These are phyloP conservation scores for Tuta absoluta DNA, from an alignment of 2,888 invertebrate species.

Conservation along the genomic window DNA sequence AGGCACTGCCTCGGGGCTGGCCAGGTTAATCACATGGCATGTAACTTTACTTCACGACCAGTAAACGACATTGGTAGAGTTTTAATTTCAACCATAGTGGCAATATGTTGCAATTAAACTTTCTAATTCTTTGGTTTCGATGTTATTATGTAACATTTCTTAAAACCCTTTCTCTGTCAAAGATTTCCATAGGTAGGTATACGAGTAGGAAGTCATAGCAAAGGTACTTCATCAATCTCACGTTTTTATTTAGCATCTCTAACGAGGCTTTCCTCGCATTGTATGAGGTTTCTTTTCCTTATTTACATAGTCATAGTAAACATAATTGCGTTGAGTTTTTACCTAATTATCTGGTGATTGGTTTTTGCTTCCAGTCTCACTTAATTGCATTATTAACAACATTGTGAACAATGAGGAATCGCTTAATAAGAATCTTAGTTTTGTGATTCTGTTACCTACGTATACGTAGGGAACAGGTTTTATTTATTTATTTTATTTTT, in stretches of 20 bases:
- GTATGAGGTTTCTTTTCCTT: background rate
- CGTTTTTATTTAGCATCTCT: background rate
- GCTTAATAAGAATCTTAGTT: too few species aligned
- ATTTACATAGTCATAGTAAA: slow-evolving; percentile 3
- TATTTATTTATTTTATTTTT: too few species aligned
- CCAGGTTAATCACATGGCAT: too few species aligned
- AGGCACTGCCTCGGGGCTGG: too few species aligned
- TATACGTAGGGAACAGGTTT: too few species aligned
- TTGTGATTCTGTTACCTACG: too few species aligned
- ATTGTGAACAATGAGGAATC: background rate
- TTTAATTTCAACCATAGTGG: too few species aligned
- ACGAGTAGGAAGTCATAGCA: background rate
- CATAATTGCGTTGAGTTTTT: background rate
- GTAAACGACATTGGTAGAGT: too few species aligned
- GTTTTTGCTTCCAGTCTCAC: background rate
- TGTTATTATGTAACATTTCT: too few species aligned
- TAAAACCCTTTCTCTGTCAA: background rate
- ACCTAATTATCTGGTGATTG: slow-evolving; percentile 3
- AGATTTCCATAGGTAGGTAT: background rate
- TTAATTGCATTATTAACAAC: background rate
- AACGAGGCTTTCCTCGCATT: background rate
- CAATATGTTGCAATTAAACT: too few species aligned
- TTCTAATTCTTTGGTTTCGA: too few species aligned
- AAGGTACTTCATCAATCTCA: background rate
- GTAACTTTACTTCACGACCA: too few species aligned